Conservation (phyloP, 2,113 vertebrate genomes). For the Misgurnus anguillicaudatus region DNA sequence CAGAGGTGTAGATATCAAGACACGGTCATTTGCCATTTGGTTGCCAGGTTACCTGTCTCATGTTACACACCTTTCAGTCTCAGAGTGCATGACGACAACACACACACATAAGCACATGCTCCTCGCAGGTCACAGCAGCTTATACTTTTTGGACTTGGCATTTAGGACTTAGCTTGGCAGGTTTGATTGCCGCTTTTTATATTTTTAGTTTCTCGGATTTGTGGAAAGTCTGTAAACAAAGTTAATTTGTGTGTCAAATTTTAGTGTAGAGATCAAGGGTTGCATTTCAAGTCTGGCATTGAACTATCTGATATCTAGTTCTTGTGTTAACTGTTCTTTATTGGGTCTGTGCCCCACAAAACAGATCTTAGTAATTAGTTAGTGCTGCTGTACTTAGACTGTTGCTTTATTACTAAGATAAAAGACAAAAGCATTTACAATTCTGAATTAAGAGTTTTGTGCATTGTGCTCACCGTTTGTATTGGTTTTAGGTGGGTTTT, state of each 20-base stretch:
- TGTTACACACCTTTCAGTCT: slow-evolving; percentile 52
- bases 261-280: neutral
- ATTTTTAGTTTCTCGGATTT: neutral
- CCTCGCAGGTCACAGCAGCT: slow-evolving; percentile 39
- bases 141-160: slow-evolving; percentile 33
- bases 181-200: neutral
- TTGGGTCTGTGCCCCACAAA: neutral
- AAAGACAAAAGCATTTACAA: no score
- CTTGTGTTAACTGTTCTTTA: neutral
- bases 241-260: neutral
- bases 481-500: neutral
- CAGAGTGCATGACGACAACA: slow-evolving; percentile 49
- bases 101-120: slow-evolving; percentile 24
- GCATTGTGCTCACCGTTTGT: neutral
- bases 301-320: neutral
- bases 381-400: neutral
- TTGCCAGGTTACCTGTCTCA: slow-evolving; percentile 51
- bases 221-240: neutral
- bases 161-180: slow-evolving; percentile 6
- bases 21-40: slow-evolving; percentile 31
- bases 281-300: neutral
- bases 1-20: slow-evolving; percentile 43
- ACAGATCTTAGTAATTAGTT: no score
- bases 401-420: no score
- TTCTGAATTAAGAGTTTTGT: neutral